These are phyloP conservation scores for Anastatus disparis DNA, from an alignment of 1,140 invertebrate genomes.

Conservation along the genomic window DNA sequence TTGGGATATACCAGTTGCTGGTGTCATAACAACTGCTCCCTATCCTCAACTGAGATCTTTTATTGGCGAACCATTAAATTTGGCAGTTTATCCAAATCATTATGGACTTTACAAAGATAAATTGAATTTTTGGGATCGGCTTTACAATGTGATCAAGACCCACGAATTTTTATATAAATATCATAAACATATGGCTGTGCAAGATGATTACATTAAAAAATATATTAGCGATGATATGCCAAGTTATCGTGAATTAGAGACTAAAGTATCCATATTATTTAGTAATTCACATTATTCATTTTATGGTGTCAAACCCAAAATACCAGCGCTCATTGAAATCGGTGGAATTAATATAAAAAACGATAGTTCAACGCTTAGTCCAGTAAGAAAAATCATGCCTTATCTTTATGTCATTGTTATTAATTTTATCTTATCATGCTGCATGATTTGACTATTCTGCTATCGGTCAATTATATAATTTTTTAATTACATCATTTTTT, in stretches of 20 bases:
- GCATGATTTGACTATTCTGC: too few relatives aligned
- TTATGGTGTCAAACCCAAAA: conserved; percentile 62
- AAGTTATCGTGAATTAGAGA: conserved; percentile 57
- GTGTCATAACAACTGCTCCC: conserved; percentile 69
- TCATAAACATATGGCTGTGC: neutral
- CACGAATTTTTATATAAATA: neutral
- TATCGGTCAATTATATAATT: too few relatives aligned
- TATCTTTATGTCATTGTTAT: conserved; percentile 57
- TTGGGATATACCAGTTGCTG: conserved; percentile 70
- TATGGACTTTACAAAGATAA: conserved; percentile 60
- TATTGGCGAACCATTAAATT: conserved; percentile 70
- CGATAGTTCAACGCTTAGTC: conserved; percentile 30
- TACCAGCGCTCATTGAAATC: conserved; percentile 69
- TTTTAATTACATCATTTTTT: neutral
- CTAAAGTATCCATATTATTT: conserved; percentile 63
- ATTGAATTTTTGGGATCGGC: conserved; percentile 53
- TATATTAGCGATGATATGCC: conserved; percentile 60
- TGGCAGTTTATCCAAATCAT: conserved; percentile 67
- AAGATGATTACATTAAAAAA: conserved; percentile 46
- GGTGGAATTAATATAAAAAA: conserved; percentile 69
- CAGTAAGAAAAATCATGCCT: conserved; percentile 42
- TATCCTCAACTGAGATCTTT: conserved; percentile 71
- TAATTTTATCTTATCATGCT: too few relatives aligned
- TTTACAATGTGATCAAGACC: neutral
- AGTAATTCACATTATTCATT: conserved; percentile 70